These are phyloP conservation scores for Cataglyphis cursor DNA, from an alignment of 2,888 invertebrate species.

Conservation along the genomic window DNA sequence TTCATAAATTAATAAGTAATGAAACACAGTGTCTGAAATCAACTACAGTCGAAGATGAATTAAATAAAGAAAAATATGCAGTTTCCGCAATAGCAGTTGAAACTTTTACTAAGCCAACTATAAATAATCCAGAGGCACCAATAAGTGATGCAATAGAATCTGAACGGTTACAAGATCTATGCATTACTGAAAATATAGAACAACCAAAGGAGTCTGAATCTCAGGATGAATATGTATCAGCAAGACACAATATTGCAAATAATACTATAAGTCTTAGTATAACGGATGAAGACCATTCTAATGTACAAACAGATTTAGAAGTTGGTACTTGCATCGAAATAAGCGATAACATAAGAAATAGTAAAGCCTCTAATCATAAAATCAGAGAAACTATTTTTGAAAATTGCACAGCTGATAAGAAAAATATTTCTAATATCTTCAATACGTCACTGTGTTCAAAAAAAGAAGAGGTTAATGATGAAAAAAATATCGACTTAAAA, in stretches of 20 bases:
- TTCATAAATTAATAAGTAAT: constrained; percentile 9
- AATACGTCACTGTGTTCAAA: constrained; percentile 49
- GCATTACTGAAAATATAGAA: constrained; percentile 35
- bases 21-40: constrained; percentile 28
- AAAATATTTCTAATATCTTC: constrained; percentile 63
- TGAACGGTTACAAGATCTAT: background rate
- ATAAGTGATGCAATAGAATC: constrained; percentile 28
- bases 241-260: constrained; percentile 45
- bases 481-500: constrained; percentile 17
- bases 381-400: constrained; percentile 70
- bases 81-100: constrained; percentile 18
- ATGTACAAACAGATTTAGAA: constrained; percentile 64
- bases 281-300: constrained; percentile 52
- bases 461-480: constrained; percentile 30
- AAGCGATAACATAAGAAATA: constrained; percentile 48
- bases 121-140: constrained; percentile 18
- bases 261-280: constrained; percentile 43
- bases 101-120: constrained; percentile 8
- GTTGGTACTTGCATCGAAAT: constrained; percentile 60
- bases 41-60: constrained; percentile 1
- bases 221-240: constrained; percentile 55
- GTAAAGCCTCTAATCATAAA: constrained; percentile 54
- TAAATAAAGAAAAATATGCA: constrained; percentile 24
- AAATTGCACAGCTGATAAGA: constrained; percentile 65
- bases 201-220: constrained; percentile 38